Percentiles rank a stretch among this genome's conserved stretches.
Conservation (phyloP, 2,113 vertebrate species). For the Callopanchax toddi region DNA sequence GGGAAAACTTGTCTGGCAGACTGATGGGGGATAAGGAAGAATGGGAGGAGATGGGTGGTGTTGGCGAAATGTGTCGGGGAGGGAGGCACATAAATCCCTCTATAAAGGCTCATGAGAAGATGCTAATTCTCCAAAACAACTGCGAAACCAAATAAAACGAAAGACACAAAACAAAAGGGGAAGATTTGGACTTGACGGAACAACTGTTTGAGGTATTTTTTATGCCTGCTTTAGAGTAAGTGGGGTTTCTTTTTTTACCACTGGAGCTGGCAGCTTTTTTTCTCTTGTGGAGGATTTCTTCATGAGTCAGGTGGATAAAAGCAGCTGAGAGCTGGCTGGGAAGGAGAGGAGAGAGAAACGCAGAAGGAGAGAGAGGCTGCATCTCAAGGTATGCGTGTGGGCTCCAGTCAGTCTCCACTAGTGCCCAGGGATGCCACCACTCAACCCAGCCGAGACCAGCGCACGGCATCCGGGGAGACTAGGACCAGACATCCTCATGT, state of each 20-base stretch:
- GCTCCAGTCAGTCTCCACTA: constrained; percentile 54
- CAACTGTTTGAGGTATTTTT: constrained; percentile 52
- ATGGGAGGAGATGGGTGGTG: constrained; percentile 59
- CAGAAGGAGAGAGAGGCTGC: constrained; percentile 58
- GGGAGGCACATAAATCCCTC: constrained; percentile 65
- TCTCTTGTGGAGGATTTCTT: constrained; percentile 60
- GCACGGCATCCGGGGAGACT: constrained; percentile 44
- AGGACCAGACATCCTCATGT: constrained; percentile 45
- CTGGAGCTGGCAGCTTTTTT: constrained; percentile 61
- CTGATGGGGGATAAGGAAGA: constrained; percentile 61
- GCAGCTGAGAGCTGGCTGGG: constrained; percentile 48
- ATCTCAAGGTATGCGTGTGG: constrained; percentile 65
- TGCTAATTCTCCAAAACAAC: constrained; percentile 75
- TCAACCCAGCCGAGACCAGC: constrained; percentile 49
- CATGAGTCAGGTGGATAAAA: constrained; percentile 65
- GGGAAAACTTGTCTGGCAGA: constrained; percentile 73
- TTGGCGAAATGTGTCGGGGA: constrained; percentile 55
- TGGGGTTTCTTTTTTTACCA: constrained; percentile 43
- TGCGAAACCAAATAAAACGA: constrained; percentile 70
- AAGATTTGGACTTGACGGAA: constrained; percentile 58
- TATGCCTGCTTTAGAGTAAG: constrained; percentile 49
- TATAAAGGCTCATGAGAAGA: constrained; percentile 69
- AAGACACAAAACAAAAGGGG: constrained; percentile 61
- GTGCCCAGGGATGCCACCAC: constrained; percentile 71
- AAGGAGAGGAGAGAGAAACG: constrained; percentile 57